Base-by-base conservation (phyloP, 1,140 invertebrate species). In the Polypedilum vanderplanki region DNA sequence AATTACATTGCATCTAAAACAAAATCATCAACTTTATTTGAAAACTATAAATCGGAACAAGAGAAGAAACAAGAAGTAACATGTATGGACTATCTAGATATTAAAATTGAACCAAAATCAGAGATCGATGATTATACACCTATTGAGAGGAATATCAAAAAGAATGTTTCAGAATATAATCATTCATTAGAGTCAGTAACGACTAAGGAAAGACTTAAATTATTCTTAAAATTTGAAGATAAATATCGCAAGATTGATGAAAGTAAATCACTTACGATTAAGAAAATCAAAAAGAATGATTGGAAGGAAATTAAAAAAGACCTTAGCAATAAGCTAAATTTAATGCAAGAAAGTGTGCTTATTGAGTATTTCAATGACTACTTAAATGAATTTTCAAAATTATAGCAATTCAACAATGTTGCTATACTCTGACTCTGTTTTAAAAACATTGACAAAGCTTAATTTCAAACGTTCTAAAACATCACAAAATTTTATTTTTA, bases 241-340 rank as follows among this genome's bases (percentile, higher is more conserved):
- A 70, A 22, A 7, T 70, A 70, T 70, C 65, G 65, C 20, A 70
- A 70, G 5, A 9, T 20, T 20, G 65, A 70, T 70, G 3, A 4
- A 9, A 20, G 18, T 7, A 70, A 70, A 5, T 70, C 65, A 70
- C 3, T 70, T 20, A 70, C 65, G 7, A 70, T 70, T 70, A 70
- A 22, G 8, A 20, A 18, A 70, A 70, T 70, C 7, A 70, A 70
- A 12, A n/a, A 70, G 10, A 70, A 70, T 1, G 65, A 9, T 8
- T 70, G 65, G 65, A 70, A 70, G 17, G 65, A 70, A 20, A 20
- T 70, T 2, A 70, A 70, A 70, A 20, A 70, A 3, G 65, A 70
- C 7, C 3, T 70, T 18, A 70, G 9, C 4, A 70, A 70, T 22
- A 70, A 70, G 20, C 18, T 22, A 7, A 7, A 20, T 10, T 22